A percentile compares a stretch with the other conserved stretches of the same genome.
Conservation (phyloP, 2,888 invertebrate species). For the Xestia rhomboidea region DNA sequence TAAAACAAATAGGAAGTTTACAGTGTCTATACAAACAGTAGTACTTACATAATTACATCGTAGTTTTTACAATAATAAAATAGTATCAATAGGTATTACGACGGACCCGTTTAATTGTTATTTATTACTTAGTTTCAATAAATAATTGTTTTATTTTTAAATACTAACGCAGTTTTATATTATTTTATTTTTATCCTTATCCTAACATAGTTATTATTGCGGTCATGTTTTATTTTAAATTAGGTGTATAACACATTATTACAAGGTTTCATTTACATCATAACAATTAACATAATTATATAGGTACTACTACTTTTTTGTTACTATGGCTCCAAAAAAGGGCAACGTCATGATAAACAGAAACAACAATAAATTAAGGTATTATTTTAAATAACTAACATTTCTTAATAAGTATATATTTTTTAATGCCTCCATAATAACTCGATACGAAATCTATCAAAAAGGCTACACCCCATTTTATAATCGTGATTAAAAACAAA, state of each 20-base stretch:
- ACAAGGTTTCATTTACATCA: constrained; percentile 7
- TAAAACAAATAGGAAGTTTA: constrained; percentile 15
- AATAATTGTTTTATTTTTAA: constrained; percentile 58
- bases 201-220: constrained; percentile 39
- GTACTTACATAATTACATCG: neutral
- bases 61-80: constrained; percentile 17
- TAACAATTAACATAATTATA: neutral
- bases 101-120: constrained; percentile 39
- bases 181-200: constrained; percentile 64
- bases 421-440: neutral
- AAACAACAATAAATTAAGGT: neutral
- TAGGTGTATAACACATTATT: neutral
- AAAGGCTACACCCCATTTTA: neutral
- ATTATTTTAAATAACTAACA: neutral
- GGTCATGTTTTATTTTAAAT: constrained; percentile 49
- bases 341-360: neutral
- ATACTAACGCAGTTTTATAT: constrained; percentile 44
- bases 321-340: neutral
- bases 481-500: neutral
- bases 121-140: constrained; percentile 27
- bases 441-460: neutral
- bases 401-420: too few species aligned
- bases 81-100: constrained; percentile 31
- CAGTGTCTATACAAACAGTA: neutral
- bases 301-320: neutral